Evolutionary conservation across 2,888 invertebrate species (phyloP).

Genomic region (Cataglyphis albicans): DNA sequence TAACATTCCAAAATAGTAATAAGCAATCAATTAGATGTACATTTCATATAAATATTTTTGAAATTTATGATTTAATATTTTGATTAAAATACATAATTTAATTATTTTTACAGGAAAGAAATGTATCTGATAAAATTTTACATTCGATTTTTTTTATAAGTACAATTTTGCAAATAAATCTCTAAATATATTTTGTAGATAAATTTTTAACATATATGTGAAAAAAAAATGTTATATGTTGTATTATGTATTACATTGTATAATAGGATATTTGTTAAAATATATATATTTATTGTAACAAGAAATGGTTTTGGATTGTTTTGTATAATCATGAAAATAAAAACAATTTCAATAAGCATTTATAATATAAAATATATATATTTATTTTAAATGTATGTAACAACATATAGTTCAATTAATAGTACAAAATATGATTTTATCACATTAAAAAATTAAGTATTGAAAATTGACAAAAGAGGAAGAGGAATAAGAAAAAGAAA

Average conservation of each 20-base stretch:
- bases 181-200: conserved; percentile 8
- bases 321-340: conserved; percentile 23
- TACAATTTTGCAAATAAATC: conserved; percentile 7
- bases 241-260: not conserved
- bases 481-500: not conserved
- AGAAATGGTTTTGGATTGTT: not conserved
- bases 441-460: not conserved
- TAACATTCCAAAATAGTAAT: conserved; percentile 26
- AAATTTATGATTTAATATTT: conserved; percentile 22
- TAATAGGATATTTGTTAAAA: conserved; percentile 16
- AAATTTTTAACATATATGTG: not conserved
- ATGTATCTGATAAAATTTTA: conserved; percentile 15
- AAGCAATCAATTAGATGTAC: not conserved
- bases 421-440: not conserved
- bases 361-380: not conserved
- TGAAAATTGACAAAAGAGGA: not conserved
- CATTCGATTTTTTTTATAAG: conserved; percentile 9
- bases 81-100: conserved; percentile 15
- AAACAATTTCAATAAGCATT: not conserved
- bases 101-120: not conserved
- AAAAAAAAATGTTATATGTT: not conserved
- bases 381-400: not conserved
- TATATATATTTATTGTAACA: not conserved
- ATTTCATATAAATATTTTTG: conserved; percentile 4
- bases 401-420: not conserved